Base-by-base conservation (phyloP, 2,113 vertebrate species). In the Butorides virescens region DNA sequence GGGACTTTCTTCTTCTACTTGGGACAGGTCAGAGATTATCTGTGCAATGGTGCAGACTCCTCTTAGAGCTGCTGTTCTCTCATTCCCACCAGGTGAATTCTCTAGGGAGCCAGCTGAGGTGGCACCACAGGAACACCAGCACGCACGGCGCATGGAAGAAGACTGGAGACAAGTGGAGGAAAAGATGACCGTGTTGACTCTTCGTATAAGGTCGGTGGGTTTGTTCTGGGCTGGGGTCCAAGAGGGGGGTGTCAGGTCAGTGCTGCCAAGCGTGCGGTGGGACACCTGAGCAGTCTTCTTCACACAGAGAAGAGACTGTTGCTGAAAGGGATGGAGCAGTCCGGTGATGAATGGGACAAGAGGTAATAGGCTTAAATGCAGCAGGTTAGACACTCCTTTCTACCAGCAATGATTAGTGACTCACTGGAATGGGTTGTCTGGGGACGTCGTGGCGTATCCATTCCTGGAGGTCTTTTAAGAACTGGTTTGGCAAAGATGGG, bases 401-500 rank as follows among this genome's bases (percentile, higher is more conserved):
- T 85, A 30, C 90, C 89, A 76, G 93, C 34, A 34, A 42, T 88
- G 87, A 95, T 90, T 65, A 96, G 92, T 97, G 95, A 96, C 92
- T 96, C 96, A 96, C 85, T 23, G 74, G 77, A 94, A 61, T 26
- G 87, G 66, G 90, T 29, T 96, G 94, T 95, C 95, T 97, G 96
- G 91, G 94, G 87, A 91, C 3, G 0, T 88, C 59, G 86, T 90
- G 93, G 84, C 13, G 0, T 90, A 96, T 88, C 96, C 77, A 3
- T 95, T 95, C 93, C 92, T 97, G 94, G 96, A 97, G 94, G 93
- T 90, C 93, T 67, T 91, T 82, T 49, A 65, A 37, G 90, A 96
- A 96, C 96, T 73, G 90, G 96, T 96, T 95, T 86, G 94, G 85
- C 90, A 92, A 83, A 92, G 94, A 96, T 97, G 96, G 71, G 90